Evolutionary conservation across 2,888 invertebrate genomes (phyloP).

Genomic region (Augochlorella aurata): DNA sequence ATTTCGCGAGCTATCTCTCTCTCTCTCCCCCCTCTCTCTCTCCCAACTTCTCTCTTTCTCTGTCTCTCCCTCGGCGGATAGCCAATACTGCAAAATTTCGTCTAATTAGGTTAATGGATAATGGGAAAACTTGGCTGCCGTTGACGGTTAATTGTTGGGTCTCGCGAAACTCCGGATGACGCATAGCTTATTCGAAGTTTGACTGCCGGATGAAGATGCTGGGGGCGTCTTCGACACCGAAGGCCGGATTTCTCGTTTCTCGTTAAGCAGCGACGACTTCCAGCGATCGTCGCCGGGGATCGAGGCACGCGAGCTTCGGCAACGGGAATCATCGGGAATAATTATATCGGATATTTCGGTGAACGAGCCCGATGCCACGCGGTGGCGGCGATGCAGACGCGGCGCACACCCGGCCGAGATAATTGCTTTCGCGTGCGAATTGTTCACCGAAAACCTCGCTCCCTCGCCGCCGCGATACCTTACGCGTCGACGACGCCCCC

Average conservation of each 20-base stretch:
- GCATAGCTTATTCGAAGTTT: slow-evolving; percentile 70
- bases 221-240: slow-evolving; percentile 28
- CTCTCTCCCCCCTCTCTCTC: too few relatives aligned
- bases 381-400: slow-evolving; percentile 40
- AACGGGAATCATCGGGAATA: slow-evolving; percentile 42
- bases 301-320: slow-evolving; percentile 6
- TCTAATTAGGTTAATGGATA: slow-evolving; percentile 80
- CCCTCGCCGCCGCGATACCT: slow-evolving; percentile 11
- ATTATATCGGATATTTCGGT: slow-evolving; percentile 64
- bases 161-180: slow-evolving; percentile 65
- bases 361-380: slow-evolving; percentile 40
- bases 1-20: slow-evolving; percentile 45
- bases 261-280: slow-evolving; percentile 46
- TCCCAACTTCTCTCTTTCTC: too few relatives aligned
- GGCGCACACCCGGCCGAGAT: slow-evolving; percentile 44
- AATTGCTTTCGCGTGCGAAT: slow-evolving; percentile 60
- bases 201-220: slow-evolving; percentile 39
- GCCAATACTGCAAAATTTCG: slow-evolving; percentile 75
- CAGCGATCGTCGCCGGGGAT: slow-evolving; percentile 21
- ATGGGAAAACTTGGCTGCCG: slow-evolving; percentile 76
- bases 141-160: slow-evolving; percentile 78
- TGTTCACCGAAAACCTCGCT: slow-evolving; percentile 28
- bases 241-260: slow-evolving; percentile 53
- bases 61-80: slow-evolving; percentile 47
- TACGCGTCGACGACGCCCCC: slow-evolving; percentile 2